These are phyloP conservation scores for Caerostris darwini DNA, from an alignment of 1,140 invertebrate genomes.

Conservation along the genomic window DNA sequence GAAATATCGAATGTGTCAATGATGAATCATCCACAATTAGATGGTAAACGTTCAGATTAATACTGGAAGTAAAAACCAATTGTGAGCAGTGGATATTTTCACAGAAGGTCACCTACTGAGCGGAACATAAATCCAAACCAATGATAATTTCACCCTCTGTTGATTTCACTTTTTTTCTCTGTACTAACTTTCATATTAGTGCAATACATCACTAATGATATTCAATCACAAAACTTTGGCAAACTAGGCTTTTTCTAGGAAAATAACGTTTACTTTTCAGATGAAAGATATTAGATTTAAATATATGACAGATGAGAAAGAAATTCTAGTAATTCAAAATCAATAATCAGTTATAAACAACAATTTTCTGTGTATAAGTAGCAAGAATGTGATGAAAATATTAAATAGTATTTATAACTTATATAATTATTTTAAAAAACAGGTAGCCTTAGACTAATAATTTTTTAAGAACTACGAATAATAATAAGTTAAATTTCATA, in stretches of 20 bases:
- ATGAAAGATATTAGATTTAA: too few relatives aligned
- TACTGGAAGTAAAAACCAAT: background rate
- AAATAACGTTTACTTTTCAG: background rate
- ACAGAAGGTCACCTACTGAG: background rate
- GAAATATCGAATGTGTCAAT: background rate
- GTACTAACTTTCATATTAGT: background rate
- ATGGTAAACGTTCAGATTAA: background rate
- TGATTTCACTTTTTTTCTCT: constrained; percentile 6
- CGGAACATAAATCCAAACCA: constrained; percentile 2
- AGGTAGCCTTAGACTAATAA: too few relatives aligned
- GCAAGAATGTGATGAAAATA: too few relatives aligned
- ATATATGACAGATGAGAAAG: too few relatives aligned
- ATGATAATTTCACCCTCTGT: constrained; percentile 27
- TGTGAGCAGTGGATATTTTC: background rate
- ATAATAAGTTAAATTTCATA: too few relatives aligned
- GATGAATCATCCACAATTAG: background rate
- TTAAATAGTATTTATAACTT: too few relatives aligned
- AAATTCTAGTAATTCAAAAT: too few relatives aligned
- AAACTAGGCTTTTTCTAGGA: too few relatives aligned
- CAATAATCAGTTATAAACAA: too few relatives aligned
- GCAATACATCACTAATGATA: background rate
- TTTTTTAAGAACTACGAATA: too few relatives aligned
- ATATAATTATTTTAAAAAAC: too few relatives aligned
- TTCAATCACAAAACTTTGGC: background rate
- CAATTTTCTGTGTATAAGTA: too few relatives aligned